phyloP scores from a whole-genome alignment of 2,797 vertebrate species.

The Hypotaenidia philippensis region DNA sequence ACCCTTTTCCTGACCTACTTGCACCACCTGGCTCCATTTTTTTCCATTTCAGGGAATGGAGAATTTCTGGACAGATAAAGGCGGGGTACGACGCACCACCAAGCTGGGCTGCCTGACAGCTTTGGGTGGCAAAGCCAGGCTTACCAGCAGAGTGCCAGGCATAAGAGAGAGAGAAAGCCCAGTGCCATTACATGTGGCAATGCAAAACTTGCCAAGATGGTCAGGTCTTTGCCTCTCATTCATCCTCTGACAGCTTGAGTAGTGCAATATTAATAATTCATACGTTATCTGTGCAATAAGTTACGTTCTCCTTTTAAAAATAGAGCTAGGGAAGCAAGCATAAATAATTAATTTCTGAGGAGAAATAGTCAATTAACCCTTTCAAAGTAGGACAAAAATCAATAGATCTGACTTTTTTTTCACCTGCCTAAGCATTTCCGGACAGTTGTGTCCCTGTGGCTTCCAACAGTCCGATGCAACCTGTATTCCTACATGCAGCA shows the following conservation, averaged over 20 bases:
- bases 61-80: background rate
- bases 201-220: background rate
- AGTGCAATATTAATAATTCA: conserved; percentile 38
- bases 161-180: background rate
- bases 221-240: background rate
- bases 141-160: background rate
- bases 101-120: background rate
- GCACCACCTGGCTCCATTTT: background rate
- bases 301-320: conserved; percentile 39
- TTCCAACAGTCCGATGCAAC: rapidly evolving
- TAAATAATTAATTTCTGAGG: conserved; percentile 40
- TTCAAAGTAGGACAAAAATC: conserved; percentile 22
- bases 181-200: rapidly evolving
- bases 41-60: background rate
- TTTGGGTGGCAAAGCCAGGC: background rate
- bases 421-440: background rate
- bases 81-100: rapidly evolving
- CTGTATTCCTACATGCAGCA: background rate
- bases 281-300: conserved; percentile 30
- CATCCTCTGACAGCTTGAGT: conserved; percentile 31
- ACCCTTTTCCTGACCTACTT: background rate
- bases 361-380: background rate
- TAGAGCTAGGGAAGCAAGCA: conserved; percentile 29
- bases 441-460: rapidly evolving
- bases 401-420: background rate